A percentile compares a stretch with the other conserved stretches of the same genome.
Conservation (phyloP, 2,888 invertebrate genomes). For the Eueremaeus valkanovi region DNA sequence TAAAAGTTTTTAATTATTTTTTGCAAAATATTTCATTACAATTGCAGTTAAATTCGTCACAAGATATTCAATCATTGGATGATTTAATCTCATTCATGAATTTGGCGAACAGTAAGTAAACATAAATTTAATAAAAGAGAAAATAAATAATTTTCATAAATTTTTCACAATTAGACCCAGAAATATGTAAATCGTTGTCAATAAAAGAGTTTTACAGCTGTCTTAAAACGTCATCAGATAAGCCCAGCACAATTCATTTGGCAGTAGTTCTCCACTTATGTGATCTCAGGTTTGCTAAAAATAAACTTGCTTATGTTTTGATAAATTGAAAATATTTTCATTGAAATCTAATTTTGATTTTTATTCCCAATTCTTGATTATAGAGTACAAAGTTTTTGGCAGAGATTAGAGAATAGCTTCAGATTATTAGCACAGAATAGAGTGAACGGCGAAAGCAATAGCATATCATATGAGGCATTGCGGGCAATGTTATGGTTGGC, state of each 20-base stretch:
- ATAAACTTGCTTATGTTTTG: too few species aligned
- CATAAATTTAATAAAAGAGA: neutral
- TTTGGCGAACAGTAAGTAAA: neutral
- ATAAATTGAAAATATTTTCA: neutral
- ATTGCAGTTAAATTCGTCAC: neutral
- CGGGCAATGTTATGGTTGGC: slow-evolving; percentile 30
- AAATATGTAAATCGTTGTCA: slow-evolving; percentile 17
- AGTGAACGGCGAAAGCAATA: neutral
- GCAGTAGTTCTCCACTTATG: slow-evolving; percentile 19
- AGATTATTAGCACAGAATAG: neutral
- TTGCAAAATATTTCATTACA: neutral
- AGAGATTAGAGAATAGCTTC: slow-evolving; percentile 30
- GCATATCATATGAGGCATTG: slow-evolving; percentile 6
- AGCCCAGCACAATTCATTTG: slow-evolving; percentile 17
- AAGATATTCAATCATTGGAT: neutral
- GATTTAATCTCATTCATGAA: neutral
- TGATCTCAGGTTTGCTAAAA: slow-evolving; percentile 19
- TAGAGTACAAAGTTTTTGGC: slow-evolving; percentile 16
- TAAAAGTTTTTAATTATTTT: neutral
- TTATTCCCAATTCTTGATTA: neutral
- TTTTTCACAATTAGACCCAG: slow-evolving; percentile 12
- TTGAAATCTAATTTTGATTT: neutral
- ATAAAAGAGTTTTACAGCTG: slow-evolving; percentile 33
- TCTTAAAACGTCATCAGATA: neutral
- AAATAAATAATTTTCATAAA: neutral